phyloP scores from a whole-genome alignment of 2,113 vertebrate genomes.

The Pangasianodon hypophthalmus region DNA sequence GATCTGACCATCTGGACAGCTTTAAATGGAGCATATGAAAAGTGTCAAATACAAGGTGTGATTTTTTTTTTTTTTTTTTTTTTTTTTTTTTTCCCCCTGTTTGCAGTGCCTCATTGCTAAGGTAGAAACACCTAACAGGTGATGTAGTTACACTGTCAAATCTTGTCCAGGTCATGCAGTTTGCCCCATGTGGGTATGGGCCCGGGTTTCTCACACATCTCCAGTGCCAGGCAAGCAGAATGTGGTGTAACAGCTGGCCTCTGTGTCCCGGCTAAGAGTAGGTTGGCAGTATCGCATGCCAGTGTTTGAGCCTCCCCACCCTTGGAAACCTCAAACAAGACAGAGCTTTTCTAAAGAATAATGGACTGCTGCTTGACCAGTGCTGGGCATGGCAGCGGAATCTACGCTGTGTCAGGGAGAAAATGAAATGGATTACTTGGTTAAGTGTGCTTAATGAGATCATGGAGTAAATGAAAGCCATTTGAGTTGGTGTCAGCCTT shows the following conservation, averaged over 20 bases:
- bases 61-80: no score
- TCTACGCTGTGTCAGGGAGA: conserved; percentile 6
- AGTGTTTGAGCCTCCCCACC: conserved; percentile 26
- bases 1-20: conserved; percentile 25
- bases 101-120: background rate
- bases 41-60: conserved; percentile 6
- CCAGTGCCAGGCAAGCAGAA: conserved; percentile 26
- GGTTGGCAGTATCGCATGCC: conserved; percentile 31
- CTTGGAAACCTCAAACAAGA: conserved; percentile 43
- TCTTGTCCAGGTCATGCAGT: conserved; percentile 10
- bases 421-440: conserved; percentile 27
- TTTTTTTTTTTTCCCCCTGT: no score
- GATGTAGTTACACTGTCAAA: conserved; percentile 4
- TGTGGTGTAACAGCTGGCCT: conserved; percentile 41
- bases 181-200: background rate
- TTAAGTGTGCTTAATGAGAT: conserved; percentile 19
- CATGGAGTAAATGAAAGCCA: conserved; percentile 22
- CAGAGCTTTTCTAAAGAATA: conserved; percentile 39
- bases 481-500: conserved; percentile 16
- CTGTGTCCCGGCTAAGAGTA: conserved; percentile 14
- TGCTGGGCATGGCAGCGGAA: conserved; percentile 27
- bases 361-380: conserved; percentile 39
- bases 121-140: background rate
- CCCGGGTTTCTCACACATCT: conserved; percentile 6
- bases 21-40: conserved; percentile 21